phyloP scores from a whole-genome alignment of 2,888 invertebrate genomes.

The Trachelus tabidus region DNA sequence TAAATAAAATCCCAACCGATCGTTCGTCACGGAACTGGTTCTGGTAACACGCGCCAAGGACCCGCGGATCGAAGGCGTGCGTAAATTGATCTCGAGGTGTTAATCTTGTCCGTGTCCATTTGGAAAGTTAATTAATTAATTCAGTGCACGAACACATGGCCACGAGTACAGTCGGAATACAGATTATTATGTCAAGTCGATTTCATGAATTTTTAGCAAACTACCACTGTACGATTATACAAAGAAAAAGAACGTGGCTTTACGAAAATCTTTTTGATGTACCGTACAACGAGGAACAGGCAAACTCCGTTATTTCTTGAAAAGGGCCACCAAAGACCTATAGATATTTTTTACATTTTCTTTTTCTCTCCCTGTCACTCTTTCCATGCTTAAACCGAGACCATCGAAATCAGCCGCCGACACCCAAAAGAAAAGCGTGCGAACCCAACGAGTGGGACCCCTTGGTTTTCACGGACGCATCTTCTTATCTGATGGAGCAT shows the following conservation, averaged over 20 bases:
- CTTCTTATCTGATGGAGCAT: conserved; percentile 51
- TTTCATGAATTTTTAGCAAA: not conserved
- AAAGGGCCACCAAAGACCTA: not conserved
- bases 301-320: not conserved
- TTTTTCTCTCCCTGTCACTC: not conserved
- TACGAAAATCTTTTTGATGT: not conserved
- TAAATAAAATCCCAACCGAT: not conserved
- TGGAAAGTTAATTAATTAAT: conserved; percentile 45
- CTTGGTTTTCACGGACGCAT: conserved; percentile 53
- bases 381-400: not conserved
- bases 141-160: conserved; percentile 8
- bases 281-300: not conserved
- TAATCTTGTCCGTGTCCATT: conserved; percentile 33
- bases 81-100: conserved; percentile 20
- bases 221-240: not conserved
- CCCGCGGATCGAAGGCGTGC: conserved; percentile 1
- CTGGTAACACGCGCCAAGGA: conserved; percentile 1
- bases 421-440: conserved; percentile 47
- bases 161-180: not conserved
- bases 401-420: not conserved
- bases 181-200: not conserved
- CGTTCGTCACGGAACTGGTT: conserved; percentile 3
- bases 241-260: not conserved
- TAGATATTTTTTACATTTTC: not conserved
- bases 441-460: conserved; percentile 42